Evolutionary conservation across 2,797 vertebrate species (phyloP).

Genomic region (Perodicticus potto): DNA sequence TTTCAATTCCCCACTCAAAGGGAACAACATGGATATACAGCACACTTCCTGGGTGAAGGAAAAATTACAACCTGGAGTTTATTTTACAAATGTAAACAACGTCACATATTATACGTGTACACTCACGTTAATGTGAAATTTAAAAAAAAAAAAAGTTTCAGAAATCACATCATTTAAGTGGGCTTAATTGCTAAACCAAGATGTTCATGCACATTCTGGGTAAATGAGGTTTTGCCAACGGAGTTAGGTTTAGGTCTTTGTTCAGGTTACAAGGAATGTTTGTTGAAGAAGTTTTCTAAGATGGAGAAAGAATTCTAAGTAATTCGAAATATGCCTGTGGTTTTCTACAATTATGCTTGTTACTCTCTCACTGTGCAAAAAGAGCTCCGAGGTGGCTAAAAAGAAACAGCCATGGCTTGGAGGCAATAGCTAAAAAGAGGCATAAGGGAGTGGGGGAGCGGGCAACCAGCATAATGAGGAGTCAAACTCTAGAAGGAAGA

Average conservation of each 20-base stretch:
- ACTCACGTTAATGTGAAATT: too few relatives aligned
- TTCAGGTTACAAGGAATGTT: slow-evolving; percentile 1
- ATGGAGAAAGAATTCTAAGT: not conserved
- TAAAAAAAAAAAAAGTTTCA: not conserved
- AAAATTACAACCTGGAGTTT: too few relatives aligned
- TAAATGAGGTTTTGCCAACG: slow-evolving; percentile 24
- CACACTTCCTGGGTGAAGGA: too few relatives aligned
- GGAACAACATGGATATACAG: too few relatives aligned
- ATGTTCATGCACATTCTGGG: not conserved
- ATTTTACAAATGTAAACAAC: too few relatives aligned
- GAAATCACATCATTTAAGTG: slow-evolving; percentile 11
- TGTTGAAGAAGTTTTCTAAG: not conserved
- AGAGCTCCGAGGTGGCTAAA: not conserved
- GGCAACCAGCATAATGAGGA: not conserved
- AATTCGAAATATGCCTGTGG: slow-evolving; percentile 27
- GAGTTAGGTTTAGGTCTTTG: not conserved
- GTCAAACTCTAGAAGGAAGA: not conserved
- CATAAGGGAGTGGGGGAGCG: not conserved
- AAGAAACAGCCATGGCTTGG: not conserved
- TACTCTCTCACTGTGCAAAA: not conserved
- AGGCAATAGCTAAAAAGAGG: not conserved
- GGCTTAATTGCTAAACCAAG: not conserved
- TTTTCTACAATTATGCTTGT: not conserved
- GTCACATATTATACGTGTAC: too few relatives aligned
- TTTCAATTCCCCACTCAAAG: not conserved